Evolutionary conservation across 1,140 invertebrate species (phyloP), one percentile per base, ranked within the genome.

Genomic region (Schlechtendalia chinensis): DNA sequence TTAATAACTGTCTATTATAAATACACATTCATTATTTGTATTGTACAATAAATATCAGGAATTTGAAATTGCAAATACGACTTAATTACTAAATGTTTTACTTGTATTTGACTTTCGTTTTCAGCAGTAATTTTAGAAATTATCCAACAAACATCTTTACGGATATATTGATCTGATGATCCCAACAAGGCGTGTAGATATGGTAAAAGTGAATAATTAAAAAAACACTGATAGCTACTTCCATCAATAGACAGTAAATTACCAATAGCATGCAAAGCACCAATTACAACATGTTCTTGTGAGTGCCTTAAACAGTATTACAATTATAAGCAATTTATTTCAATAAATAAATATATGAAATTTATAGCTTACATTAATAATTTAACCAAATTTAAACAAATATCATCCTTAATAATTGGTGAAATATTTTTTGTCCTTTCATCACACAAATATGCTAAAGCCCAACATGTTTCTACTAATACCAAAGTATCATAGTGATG

Each of bases 191-290:
- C 91, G 75, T 92, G 88, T 63, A 99, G 88, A 86, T 92, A 95
- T 0, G 93, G 92, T 81, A 98, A 87, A 50, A 95, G 96, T 81
- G 91, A 91, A 86, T 94, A 97, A 87, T 97, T 96, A 4, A 97
- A 87, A 77, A 97, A 91, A 29, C 97, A 91, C 88, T 98, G 97
- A 47, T 97, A 98, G 88, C 98, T 97, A 59, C 93, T 89, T 87
- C 98, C 97, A 88, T 99, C 96, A 14, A 97, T 97, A 2, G 97
- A 98, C 6, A 99, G 96, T 84, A 99, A 98, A 85, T 99, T 99
- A 27, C 97, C 97, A 16, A 98, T 96, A 39, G 96, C 97, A 82
- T 97, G 88, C 71, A 98, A 85, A 22, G 97, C 97, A 50, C 97
- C 96, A 63, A 95, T 96, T 22, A 97, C 92, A 14, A 98, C 96